Conservation (phyloP, 2,888 invertebrate genomes). For the Epinotia nisella region DNA sequence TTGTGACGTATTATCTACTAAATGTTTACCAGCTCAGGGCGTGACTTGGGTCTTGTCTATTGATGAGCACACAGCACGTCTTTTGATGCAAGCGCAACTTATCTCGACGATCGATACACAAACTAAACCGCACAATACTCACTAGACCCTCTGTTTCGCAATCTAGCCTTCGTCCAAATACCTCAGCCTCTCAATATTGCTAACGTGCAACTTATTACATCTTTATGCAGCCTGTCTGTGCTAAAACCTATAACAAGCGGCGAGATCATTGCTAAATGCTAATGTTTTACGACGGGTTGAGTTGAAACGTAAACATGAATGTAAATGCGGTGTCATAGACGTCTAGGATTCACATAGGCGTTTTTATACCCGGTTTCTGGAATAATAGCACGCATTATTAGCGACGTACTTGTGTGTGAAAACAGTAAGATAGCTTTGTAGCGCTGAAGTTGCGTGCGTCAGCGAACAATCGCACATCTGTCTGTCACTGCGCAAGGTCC, state of each 20-base stretch:
- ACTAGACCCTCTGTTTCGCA: slow-evolving; percentile 54
- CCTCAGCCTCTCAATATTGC: slow-evolving; percentile 53
- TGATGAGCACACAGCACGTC: slow-evolving; percentile 24
- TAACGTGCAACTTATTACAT: slow-evolving; percentile 48
- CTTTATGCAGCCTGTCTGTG: slow-evolving; percentile 22
- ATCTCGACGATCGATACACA: slow-evolving; percentile 47
- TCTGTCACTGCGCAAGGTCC: slow-evolving; percentile 77
- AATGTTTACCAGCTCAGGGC: neutral
- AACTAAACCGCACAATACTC: slow-evolving; percentile 51
- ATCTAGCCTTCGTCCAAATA: slow-evolving; percentile 57
- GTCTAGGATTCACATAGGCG: slow-evolving; percentile 17
- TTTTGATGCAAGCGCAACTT: slow-evolving; percentile 31
- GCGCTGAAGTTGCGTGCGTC: slow-evolving; percentile 47
- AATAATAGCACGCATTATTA: slow-evolving; percentile 38
- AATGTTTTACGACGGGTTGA: slow-evolving; percentile 12
- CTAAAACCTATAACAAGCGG: slow-evolving; percentile 21
- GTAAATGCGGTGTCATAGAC: slow-evolving; percentile 14
- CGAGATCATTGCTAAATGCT: slow-evolving; percentile 15
- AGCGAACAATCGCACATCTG: slow-evolving; percentile 74
- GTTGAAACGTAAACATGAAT: slow-evolving; percentile 18
- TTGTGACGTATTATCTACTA: neutral
- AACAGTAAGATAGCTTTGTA: slow-evolving; percentile 42
- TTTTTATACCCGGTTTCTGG: slow-evolving; percentile 31
- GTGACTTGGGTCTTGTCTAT: slow-evolving; percentile 6
- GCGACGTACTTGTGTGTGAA: slow-evolving; percentile 41